Conservation (phyloP, 2,888 invertebrate genomes). For the Desoria tigrina region DNA sequence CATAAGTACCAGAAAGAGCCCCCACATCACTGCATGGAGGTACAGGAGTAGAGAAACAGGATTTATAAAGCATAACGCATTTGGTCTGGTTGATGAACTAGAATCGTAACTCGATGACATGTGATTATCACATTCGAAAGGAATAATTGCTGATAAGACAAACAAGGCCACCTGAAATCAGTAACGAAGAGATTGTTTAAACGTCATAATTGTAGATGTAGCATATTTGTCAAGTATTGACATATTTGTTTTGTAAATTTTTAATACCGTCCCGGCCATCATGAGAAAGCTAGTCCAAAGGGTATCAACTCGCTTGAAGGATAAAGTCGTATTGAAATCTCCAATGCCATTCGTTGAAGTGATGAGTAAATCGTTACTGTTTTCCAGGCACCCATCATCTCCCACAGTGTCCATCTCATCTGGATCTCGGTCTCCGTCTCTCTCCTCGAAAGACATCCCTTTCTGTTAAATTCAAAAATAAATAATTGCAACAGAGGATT, state of each 20-base stretch:
- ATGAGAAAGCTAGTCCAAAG: constrained; percentile 20
- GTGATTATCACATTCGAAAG: constrained; percentile 27
- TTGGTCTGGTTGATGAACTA: not conserved
- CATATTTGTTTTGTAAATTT: no score
- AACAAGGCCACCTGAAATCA: constrained; percentile 29
- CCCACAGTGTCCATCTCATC: not conserved
- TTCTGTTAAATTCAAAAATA: not conserved
- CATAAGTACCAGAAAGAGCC: constrained; percentile 62
- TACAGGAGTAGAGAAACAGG: constrained; percentile 66
- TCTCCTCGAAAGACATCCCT: constrained; percentile 19
- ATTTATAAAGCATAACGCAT: constrained; percentile 49
- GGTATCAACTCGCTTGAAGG: constrained; percentile 33
- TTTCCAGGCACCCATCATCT: constrained; percentile 21
- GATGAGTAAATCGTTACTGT: constrained; percentile 19
- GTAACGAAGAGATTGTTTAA: constrained; percentile 7
- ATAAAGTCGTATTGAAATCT: constrained; percentile 16
- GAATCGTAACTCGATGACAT: not conserved
- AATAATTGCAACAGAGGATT: no score
- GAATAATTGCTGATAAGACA: constrained; percentile 27
- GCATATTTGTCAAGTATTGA: constrained; percentile 1
- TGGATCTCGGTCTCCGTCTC: not conserved
- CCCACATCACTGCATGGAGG: constrained; percentile 64
- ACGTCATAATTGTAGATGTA: not conserved
- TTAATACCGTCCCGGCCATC: constrained; percentile 23
- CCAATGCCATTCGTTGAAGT: constrained; percentile 19